Conservation (phyloP, 1,140 invertebrate genomes). For the Caenorhabditis brenneri region DNA sequence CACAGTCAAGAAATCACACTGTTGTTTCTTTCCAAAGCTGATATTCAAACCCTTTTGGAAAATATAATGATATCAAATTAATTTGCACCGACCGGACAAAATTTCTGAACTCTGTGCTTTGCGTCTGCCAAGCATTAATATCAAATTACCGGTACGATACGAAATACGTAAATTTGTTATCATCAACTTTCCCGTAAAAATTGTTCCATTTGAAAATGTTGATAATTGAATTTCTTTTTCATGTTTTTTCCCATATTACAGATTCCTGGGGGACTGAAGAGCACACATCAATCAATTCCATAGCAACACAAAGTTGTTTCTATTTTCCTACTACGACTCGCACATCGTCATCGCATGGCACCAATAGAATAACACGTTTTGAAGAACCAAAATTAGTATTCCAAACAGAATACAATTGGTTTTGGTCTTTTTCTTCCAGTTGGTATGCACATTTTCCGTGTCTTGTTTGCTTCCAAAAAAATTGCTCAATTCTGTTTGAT, state of each 20-base stretch:
- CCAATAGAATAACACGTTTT: neutral
- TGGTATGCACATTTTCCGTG: neutral
- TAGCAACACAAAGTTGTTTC: neutral
- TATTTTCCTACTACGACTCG: neutral
- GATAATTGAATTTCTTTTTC: no score
- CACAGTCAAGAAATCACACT: no score
- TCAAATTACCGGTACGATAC: no score
- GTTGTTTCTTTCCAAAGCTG: no score
- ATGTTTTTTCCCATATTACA: no score
- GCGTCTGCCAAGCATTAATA: no score
- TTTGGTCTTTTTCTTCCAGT: neutral
- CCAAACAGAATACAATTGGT: neutral
- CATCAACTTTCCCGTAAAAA: neutral
- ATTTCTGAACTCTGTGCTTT: no score
- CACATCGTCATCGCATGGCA: neutral
- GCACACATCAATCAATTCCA: neutral
- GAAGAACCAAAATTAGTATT: slow-evolving; percentile 33
- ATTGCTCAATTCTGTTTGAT: neutral
- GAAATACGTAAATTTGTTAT: no score
- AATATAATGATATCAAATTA: no score
- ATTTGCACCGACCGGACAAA: no score
- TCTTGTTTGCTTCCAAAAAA: neutral
- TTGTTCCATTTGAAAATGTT: no score
- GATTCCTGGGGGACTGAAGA: neutral
- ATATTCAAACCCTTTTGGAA: no score